Conservation (phyloP, 2,888 invertebrate species). For the Tuberolachnus salignus region DNA sequence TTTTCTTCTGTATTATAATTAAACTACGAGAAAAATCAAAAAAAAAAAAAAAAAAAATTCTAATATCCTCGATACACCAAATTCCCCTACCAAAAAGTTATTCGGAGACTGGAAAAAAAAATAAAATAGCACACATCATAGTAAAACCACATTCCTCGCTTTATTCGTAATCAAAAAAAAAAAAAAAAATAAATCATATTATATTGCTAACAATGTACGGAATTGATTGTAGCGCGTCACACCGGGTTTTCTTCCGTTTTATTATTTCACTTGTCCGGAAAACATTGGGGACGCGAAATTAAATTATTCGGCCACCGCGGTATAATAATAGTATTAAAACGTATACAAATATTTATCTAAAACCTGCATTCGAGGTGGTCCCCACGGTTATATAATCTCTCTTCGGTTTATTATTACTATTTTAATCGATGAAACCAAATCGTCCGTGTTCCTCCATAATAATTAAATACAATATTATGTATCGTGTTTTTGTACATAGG, state of each 20-base stretch:
- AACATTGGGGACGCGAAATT: neutral
- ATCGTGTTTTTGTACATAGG: too few relatives aligned
- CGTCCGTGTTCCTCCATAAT: neutral
- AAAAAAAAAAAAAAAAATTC: too few relatives aligned
- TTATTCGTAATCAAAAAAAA: neutral
- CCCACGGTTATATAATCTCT: neutral
- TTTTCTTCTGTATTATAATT: too few relatives aligned
- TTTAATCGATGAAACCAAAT: constrained; percentile 1
- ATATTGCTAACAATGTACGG: too few relatives aligned
- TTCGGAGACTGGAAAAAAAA: neutral
- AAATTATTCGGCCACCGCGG: neutral
- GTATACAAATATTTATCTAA: constrained; percentile 5
- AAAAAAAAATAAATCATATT: neutral
- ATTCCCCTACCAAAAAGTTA: too few relatives aligned
- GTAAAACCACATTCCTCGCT: too few relatives aligned
- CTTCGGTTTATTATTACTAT: constrained; percentile 14
- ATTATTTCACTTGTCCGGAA: constrained; percentile 8
- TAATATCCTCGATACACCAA: too few relatives aligned
- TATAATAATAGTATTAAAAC: too few relatives aligned
- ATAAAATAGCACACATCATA: neutral
- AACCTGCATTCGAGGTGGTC: neutral
- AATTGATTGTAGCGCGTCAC: neutral
- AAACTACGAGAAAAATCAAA: too few relatives aligned
- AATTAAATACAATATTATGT: too few relatives aligned
- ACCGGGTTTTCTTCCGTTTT: constrained; percentile 2